A percentile compares a stretch with the other conserved stretches of the same genome.
Evolutionary conservation across 2,113 vertebrate species (phyloP).

Genomic region (Pycnonotus jocosus): DNA sequence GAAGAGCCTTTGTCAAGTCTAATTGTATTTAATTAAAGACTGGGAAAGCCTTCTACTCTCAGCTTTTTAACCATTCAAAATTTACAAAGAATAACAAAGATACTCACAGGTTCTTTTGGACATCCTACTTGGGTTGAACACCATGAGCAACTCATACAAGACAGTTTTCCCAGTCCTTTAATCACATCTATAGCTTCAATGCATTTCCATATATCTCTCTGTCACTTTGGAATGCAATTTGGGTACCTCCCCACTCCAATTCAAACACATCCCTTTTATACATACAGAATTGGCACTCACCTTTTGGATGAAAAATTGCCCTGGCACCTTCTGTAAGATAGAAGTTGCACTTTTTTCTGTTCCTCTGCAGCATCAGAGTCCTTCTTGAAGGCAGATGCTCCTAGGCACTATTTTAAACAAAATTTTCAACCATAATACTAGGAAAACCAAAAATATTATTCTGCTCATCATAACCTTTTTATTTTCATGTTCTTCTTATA

Average conservation of each 20-base stretch:
- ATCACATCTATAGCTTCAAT: neutral
- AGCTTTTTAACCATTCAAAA: neutral
- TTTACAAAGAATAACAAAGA: neutral
- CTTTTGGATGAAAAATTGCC: neutral
- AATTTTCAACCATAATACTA: neutral
- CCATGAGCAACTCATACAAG: neutral
- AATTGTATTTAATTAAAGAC: neutral
- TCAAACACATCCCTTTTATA: neutral
- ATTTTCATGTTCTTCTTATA: neutral
- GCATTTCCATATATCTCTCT: neutral
- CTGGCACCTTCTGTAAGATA: neutral
- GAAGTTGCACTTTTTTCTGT: neutral
- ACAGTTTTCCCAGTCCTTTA: neutral
- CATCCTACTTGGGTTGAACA: neutral
- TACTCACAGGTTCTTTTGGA: neutral
- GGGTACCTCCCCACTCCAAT: neutral
- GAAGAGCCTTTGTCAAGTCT: neutral
- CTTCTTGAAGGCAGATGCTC: neutral
- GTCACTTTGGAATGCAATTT: neutral
- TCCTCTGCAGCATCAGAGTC: neutral
- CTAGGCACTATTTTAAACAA: neutral
- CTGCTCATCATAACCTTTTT: neutral
- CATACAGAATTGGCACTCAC: neutral
- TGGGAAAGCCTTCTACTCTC: neutral
- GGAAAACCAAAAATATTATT: neutral